Base-by-base conservation (phyloP, 2,888 invertebrate species). In the Drepanosiphum platanoidis region DNA sequence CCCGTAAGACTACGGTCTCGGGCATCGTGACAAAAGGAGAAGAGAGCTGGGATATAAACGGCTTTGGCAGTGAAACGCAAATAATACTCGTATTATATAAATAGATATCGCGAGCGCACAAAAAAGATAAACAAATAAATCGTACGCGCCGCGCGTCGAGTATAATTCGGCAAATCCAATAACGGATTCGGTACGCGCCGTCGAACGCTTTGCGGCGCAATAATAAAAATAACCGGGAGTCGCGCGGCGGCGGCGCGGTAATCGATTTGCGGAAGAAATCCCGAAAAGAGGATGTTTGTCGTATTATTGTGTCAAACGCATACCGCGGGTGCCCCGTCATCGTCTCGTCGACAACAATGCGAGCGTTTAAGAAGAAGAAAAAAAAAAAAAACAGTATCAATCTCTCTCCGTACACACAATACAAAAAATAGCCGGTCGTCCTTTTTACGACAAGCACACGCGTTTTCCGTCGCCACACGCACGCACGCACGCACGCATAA, bases 261-360 rank as follows among this genome's bases (percentile, higher is more conserved):
- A 86, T 86, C 82, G 68, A 77, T 82, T 77, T 77, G 77, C 86
- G 81, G 80, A 86, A 81, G 82, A 74, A 79, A 84, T 74, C 58
- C 74, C 46, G 52, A 52, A 75, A 77, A 77, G 84, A 84, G 84
- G 77, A 77, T 64, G 82, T 74, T 61, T 32, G 84, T n/a, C 80
- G 79, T 42, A 22, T 64, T 42, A 46, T 66, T 32, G 30, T 71
- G 74, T 83, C 64, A 75, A 52, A 46, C 61, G 81, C n/a, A 52
- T 80, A 70, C 42, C 39, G 77, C 75, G n/a, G n/a, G n/a, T n/a
- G 61, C 11, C 58, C 9, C 61, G 27, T 30, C 30, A n/a, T 58
- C n/a, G 58, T 58, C 27, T 27, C 61, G 27, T 27, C 61, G 64
- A 22, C 34, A 52, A 68, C 68, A 68, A 68, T 68, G 68, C 32